Evolutionary conservation across 2,888 invertebrate species (phyloP).

Genomic region (Phorcus lineatus): DNA sequence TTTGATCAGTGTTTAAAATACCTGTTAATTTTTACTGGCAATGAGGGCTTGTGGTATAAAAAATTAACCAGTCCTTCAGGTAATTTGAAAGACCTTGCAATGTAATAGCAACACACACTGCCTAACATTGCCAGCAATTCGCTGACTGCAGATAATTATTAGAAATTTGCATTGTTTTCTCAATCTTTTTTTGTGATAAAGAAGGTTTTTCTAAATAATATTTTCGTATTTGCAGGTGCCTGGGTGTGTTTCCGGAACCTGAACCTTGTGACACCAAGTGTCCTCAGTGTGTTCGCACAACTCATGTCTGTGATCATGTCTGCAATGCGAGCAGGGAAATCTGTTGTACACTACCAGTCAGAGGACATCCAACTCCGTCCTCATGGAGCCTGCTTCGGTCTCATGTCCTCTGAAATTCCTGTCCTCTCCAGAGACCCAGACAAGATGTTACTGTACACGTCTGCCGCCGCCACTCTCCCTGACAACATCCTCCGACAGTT

Average conservation of each 20-base stretch:
- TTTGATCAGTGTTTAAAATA: too few relatives aligned
- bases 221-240: conserved; percentile 56
- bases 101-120: too few relatives aligned
- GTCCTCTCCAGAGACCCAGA: conserved; percentile 66
- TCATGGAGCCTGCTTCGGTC: conserved; percentile 66
- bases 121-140: too few relatives aligned
- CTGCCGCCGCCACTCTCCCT: conserved; percentile 65
- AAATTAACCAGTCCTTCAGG: too few relatives aligned
- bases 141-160: too few relatives aligned
- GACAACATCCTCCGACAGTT: conserved; percentile 68
- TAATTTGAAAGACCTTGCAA: too few relatives aligned
- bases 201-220: not conserved
- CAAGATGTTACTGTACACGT: conserved; percentile 64
- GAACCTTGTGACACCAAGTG: conserved; percentile 58
- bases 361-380: conserved; percentile 67
- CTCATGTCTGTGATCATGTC: conserved; percentile 65
- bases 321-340: conserved; percentile 64
- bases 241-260: conserved; percentile 72
- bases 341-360: conserved; percentile 60
- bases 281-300: conserved; percentile 69
- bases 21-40: too few relatives aligned
- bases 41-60: too few relatives aligned
- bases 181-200: too few relatives aligned
- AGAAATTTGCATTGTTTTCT: too few relatives aligned
- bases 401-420: conserved; percentile 60